A percentile compares a stretch with the other conserved stretches of the same genome.
Conservation (phyloP, 92 coral and sea anemone genomes). For the Micromussa lordhowensis region DNA sequence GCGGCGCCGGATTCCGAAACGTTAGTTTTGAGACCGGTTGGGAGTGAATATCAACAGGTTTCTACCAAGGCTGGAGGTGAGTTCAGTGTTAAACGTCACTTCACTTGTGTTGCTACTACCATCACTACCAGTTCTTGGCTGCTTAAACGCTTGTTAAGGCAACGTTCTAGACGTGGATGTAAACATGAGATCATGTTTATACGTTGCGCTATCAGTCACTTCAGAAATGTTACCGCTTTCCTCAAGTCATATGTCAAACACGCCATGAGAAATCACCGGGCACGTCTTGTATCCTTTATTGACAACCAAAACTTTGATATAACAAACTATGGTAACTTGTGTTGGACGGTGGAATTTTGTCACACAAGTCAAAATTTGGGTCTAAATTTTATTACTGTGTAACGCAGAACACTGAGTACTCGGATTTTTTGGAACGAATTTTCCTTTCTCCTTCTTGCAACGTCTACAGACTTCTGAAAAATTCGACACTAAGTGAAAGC, state of each 20-base stretch:
- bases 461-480: background rate
- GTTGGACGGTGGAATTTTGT: background rate
- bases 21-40: background rate
- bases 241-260: background rate
- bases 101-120: background rate
- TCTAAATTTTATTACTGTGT: background rate
- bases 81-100: background rate
- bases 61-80: conserved; percentile 35
- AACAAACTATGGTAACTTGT: background rate
- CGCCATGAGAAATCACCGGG: background rate
- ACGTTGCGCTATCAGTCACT: background rate
- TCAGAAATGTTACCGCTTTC: background rate
- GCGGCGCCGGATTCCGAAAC: conserved; percentile 9
- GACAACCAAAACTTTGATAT: background rate
- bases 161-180: background rate
- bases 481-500: background rate
- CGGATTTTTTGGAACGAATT: background rate
- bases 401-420: background rate
- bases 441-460: background rate
- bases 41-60: conserved; percentile 22
- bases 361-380: background rate
- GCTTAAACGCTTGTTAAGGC: background rate
- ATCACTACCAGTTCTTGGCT: background rate
- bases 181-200: background rate
- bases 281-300: background rate